These are phyloP conservation scores for Uropetala carovei DNA, from an alignment of 2,888 invertebrate genomes.

Conservation along the genomic window DNA sequence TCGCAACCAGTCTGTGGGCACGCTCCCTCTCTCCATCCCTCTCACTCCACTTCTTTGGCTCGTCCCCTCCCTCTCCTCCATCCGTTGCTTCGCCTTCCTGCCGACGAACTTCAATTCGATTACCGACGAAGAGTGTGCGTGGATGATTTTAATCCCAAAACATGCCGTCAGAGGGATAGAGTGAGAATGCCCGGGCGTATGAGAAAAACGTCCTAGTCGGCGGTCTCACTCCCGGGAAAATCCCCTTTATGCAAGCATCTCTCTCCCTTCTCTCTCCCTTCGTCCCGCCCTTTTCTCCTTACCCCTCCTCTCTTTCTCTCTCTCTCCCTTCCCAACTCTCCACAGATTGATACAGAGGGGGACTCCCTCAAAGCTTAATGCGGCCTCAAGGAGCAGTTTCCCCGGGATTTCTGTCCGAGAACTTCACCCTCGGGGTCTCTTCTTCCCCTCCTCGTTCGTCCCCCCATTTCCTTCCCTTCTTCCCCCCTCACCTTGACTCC, in stretches of 20 bases:
- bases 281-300: neutral
- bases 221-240: no score
- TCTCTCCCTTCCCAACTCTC: neutral
- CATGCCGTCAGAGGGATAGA: no score
- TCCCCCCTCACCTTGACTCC: neutral
- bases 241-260: neutral
- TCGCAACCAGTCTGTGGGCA: no score
- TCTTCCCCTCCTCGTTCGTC: neutral
- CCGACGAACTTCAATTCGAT: neutral
- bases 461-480: neutral
- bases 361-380: constrained; percentile 41
- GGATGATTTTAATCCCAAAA: no score
- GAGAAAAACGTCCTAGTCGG: no score
- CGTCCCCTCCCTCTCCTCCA: neutral
- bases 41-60: neutral
- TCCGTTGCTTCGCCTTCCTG: neutral
- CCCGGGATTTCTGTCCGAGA: neutral
- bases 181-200: no score
- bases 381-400: constrained; percentile 37
- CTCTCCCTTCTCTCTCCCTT: neutral
- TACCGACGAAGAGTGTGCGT: no score
- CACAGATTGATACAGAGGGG: constrained; percentile 27
- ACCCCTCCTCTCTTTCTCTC: neutral
- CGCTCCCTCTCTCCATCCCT: neutral
- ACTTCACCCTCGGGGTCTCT: neutral